These are phyloP conservation scores for Channa argus DNA, from an alignment of 2,113 vertebrate genomes.

Conservation along the genomic window DNA sequence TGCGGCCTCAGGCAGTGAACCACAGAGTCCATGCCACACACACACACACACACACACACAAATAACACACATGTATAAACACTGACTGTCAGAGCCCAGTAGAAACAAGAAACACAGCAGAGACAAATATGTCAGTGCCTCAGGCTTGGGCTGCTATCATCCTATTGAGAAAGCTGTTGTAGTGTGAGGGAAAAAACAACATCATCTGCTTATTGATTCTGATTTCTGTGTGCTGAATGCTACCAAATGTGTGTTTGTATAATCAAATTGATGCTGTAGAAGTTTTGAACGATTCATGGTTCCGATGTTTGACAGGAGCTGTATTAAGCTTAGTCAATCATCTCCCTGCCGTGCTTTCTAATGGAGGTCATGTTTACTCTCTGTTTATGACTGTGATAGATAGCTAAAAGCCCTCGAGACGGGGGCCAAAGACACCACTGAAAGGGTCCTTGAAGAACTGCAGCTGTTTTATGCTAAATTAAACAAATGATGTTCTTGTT, in stretches of 20 bases:
- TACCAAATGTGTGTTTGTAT: conserved; percentile 58
- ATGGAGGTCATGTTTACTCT: conserved; percentile 33
- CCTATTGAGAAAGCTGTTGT: conserved; percentile 58
- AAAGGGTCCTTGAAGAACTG: conserved; percentile 41
- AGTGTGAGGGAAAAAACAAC: conserved; percentile 37
- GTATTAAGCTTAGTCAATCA: conserved; percentile 54
- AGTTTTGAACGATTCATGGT: conserved; percentile 51
- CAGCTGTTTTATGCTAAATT: conserved; percentile 48
- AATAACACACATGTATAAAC: conserved; percentile 30
- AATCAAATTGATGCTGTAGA: conserved; percentile 62
- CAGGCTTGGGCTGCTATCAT: conserved; percentile 62
- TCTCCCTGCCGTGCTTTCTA: conserved; percentile 21
- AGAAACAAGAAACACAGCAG: conserved; percentile 53
- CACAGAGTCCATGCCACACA: conserved; percentile 36
- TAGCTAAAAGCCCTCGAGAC: conserved; percentile 34
- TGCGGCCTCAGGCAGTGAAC: conserved; percentile 59
- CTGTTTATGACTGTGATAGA: conserved; percentile 28
- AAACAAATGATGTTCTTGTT: conserved; percentile 65
- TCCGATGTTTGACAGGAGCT: conserved; percentile 36
- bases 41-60: conserved; percentile 20
- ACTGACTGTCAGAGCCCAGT: conserved; percentile 52
- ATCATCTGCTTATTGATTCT: conserved; percentile 65
- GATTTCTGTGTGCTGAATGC: conserved; percentile 59
- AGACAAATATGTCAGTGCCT: conserved; percentile 71
- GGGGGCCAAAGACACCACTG: conserved; percentile 33